Conservation (phyloP, 1,140 invertebrate genomes). For the Achroia grisella region DNA sequence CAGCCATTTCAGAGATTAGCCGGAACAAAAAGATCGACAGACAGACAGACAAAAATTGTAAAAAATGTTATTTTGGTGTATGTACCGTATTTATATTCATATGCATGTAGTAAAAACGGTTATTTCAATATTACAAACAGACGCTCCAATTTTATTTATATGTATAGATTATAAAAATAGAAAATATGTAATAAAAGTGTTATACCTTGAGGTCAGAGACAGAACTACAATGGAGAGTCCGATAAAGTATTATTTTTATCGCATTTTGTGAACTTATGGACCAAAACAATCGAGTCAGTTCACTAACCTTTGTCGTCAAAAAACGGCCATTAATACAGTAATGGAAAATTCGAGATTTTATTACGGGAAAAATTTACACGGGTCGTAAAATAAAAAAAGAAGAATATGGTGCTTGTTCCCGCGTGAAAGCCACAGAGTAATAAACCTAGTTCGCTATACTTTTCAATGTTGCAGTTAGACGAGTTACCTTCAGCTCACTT, state of each 20-base stretch:
- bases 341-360: conserved; percentile 4
- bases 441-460: not conserved
- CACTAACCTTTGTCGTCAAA: not conserved
- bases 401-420: not conserved
- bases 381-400: conserved; percentile 1
- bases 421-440: not conserved
- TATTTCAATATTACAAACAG: too few species aligned
- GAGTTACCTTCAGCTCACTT: not conserved
- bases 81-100: too few species aligned
- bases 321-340: conserved; percentile 1
- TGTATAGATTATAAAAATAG: not conserved
- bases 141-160: not conserved
- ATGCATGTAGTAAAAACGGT: too few species aligned
- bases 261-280: not conserved
- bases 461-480: not conserved
- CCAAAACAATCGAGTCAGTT: not conserved
- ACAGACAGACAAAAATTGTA: too few species aligned
- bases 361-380: conserved; percentile 3
- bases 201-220: not conserved
- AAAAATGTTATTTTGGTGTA: too few species aligned
- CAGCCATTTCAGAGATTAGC: too few species aligned
- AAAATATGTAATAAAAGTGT: too few species aligned
- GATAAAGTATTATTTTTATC: not conserved
- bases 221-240: not conserved
- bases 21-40: too few species aligned